Evolutionary conservation across 2,113 vertebrate genomes (phyloP), one percentile per base, ranked within the genome.

Genomic region (Megalops atlanticus): DNA sequence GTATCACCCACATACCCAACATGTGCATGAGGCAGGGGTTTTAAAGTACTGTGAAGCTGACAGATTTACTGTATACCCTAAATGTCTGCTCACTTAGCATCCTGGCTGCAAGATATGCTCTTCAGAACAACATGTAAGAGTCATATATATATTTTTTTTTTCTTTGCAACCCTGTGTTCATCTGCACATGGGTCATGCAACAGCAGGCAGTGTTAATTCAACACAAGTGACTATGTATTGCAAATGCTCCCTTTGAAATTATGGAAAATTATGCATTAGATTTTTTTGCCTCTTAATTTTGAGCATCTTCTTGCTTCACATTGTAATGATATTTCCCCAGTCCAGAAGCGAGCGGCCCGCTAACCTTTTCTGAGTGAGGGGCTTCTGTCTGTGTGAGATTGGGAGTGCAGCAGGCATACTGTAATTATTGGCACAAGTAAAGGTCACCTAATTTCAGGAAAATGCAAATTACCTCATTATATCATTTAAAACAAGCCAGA

Each of bases 341-440:
- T 94, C 89, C 89, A 89, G 89, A 93, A 93, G 93, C 90, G 88
- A 94, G 89, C 86, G 79, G 82, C 90, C 85, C 88, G 89, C 86
- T 91, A 90, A 94, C 90, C 92, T 96, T 95, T 95, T 87, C 89
- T 89, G 87, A 84, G 89, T 86, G 89, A 90, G 47, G 81, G 85
- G 81, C 90, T 93, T 93, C 86, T 73, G 70, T 89, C 41, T 82
- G 84, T 91, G 79, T 77, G 88, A 81, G 58, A 43, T 39, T 82
- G 15, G 31, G 5, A 15, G 27, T 85, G 89, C 49, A 86, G 77
- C 80, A 81, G 85, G 83, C 71, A 86, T 89, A 92, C 91, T 91
- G 92, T 96, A 96, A 96, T 97, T 96, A 96, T 92, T 93, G 93
- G 90, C 93, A 94, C 93, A 95, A 93, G 91, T 92, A 96, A 95